These are phyloP conservation scores for Echinarachnius parma DNA, from an alignment of 53 echinoderm and acorn worm species.

Conservation along the genomic window DNA sequence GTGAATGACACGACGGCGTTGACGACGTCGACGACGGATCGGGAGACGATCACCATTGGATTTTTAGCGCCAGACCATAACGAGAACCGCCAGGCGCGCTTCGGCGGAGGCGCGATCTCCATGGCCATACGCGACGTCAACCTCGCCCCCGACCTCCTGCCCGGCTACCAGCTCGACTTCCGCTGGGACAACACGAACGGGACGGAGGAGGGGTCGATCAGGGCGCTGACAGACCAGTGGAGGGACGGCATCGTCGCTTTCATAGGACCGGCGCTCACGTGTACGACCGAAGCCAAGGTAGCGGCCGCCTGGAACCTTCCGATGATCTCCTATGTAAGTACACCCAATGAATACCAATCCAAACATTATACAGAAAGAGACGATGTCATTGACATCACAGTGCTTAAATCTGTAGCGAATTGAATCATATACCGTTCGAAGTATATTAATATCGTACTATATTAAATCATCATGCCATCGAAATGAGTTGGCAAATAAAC, in stretches of 20 bases:
- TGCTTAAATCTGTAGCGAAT: too few species aligned
- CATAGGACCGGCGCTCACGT: constrained; percentile 82
- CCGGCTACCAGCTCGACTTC: constrained; percentile 54
- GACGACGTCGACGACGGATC: not conserved
- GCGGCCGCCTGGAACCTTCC: constrained; percentile 92
- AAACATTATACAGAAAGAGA: too few species aligned
- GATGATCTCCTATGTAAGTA: constrained; percentile 97
- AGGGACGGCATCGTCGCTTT: constrained; percentile 67
- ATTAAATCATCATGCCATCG: too few species aligned
- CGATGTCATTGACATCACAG: too few species aligned
- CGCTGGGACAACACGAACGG: constrained; percentile 55
- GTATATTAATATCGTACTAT: too few species aligned
- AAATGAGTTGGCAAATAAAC: too few species aligned
- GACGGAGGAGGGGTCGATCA: constrained; percentile 56
- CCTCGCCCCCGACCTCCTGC: constrained; percentile 52
- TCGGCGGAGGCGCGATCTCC: constrained; percentile 52
- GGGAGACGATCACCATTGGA: constrained; percentile 24
- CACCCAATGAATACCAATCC: too few species aligned
- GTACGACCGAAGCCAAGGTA: constrained; percentile 70
- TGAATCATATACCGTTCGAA: too few species aligned
- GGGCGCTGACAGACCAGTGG: constrained; percentile 73
- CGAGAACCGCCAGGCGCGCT: not conserved
- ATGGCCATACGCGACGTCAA: constrained; percentile 71
- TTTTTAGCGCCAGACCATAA: constrained; percentile 26
- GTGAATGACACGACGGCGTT: not conserved